phyloP scores from a whole-genome alignment of 2,888 invertebrate species.

The Andrena dorsata region DNA sequence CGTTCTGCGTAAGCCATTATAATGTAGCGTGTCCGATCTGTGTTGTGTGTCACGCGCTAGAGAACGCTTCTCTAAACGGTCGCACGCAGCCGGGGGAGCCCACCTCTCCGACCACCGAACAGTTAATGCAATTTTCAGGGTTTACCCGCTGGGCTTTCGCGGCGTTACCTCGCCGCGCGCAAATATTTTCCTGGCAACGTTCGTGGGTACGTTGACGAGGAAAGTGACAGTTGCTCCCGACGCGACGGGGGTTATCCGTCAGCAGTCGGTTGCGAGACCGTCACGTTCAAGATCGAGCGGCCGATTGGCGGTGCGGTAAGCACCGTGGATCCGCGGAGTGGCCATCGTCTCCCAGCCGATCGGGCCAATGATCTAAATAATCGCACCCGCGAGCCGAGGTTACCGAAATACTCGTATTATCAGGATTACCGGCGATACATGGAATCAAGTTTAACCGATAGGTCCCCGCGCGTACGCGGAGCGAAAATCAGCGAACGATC shows the following conservation, averaged over 20 bases:
- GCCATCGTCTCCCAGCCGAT: slow-evolving; percentile 11
- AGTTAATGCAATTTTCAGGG: slow-evolving; percentile 54
- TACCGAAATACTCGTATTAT: slow-evolving; percentile 45
- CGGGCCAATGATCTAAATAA: slow-evolving; percentile 33
- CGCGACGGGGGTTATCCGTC: slow-evolving; percentile 26
- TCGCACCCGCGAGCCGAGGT: slow-evolving; percentile 39
- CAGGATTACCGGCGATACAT: slow-evolving; percentile 38
- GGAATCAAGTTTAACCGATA: slow-evolving; percentile 48
- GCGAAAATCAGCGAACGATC: slow-evolving; percentile 38
- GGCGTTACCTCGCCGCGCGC: slow-evolving; percentile 53
- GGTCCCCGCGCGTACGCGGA: not conserved
- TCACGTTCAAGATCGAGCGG: slow-evolving; percentile 40
- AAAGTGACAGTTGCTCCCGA: slow-evolving; percentile 55
- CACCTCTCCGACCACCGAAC: slow-evolving; percentile 1
- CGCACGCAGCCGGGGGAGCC: slow-evolving; percentile 11
- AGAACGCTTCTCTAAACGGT: slow-evolving; percentile 6
- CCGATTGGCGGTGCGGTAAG: slow-evolving; percentile 8
- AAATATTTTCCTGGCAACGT: slow-evolving; percentile 61
- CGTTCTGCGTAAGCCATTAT: slow-evolving; percentile 52
- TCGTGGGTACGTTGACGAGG: slow-evolving; percentile 49
- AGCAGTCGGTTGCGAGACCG: slow-evolving; percentile 9
- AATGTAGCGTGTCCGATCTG: not conserved
- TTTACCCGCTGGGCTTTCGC: slow-evolving; percentile 33
- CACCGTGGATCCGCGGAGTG: slow-evolving; percentile 31
- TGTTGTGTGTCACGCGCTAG: not conserved